phyloP scores from a whole-genome alignment of 2,797 vertebrate species.

The Enteromius radiatus region DNA sequence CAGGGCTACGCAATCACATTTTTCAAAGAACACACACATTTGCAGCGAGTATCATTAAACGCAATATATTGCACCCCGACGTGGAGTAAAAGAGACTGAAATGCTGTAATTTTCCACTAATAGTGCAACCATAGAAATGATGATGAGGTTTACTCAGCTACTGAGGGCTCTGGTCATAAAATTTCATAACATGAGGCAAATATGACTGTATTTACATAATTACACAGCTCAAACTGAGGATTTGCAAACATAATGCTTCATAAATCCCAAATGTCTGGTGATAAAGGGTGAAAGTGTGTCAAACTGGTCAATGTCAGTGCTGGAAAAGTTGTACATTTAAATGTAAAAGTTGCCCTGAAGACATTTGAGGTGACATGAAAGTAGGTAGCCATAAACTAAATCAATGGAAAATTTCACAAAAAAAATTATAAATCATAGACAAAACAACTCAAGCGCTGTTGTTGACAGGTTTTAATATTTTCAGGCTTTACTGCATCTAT shows the following conservation, averaged over 20 bases:
- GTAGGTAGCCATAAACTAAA: conserved; percentile 59
- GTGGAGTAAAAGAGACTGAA: neutral
- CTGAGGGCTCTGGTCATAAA: neutral
- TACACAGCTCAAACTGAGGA: conserved; percentile 34
- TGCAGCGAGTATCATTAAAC: neutral
- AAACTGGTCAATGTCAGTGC: conserved; percentile 9
- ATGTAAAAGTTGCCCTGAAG: conserved; percentile 22
- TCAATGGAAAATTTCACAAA: conserved; percentile 3
- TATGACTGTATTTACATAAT: conserved; percentile 45
- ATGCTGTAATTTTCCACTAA: conserved; percentile 15
- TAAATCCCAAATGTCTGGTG: conserved; percentile 39
- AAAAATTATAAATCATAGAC: neutral
- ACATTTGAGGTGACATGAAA: conserved; percentile 54
- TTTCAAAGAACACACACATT: neutral
- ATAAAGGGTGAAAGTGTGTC: conserved; percentile 35
- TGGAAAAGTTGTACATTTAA: conserved; percentile 1
- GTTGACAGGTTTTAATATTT: conserved; percentile 27
- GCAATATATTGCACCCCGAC: neutral
- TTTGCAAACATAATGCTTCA: conserved; percentile 52
- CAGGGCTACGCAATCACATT: neutral
- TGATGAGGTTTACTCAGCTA: conserved; percentile 32
- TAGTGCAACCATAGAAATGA: conserved; percentile 17
- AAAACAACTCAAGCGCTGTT: conserved; percentile 15
- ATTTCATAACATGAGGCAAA: conserved; percentile 38
- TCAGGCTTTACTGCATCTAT: neutral